A percentile compares a stretch with the other conserved stretches of the same genome.
Evolutionary conservation across 1,140 invertebrate genomes (phyloP).

Genomic region (Thaumetopoea pityocampa): DNA sequence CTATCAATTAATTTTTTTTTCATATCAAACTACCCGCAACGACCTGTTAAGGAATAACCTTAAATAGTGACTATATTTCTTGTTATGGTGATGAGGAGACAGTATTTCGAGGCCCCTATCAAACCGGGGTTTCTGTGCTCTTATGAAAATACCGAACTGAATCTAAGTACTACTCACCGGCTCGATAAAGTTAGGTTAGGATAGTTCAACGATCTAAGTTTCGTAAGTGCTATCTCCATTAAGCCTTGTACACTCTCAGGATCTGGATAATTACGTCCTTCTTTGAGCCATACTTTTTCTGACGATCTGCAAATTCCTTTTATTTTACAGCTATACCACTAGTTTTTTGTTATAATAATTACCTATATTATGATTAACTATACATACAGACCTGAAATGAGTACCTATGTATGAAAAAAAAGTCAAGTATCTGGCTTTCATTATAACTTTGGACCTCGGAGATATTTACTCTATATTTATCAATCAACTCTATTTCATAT

Average conservation of each 20-base stretch:
- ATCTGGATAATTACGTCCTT: conserved; percentile 55
- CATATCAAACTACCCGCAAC: no score
- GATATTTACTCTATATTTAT: no score
- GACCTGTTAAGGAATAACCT: no score
- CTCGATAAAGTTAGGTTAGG: conserved; percentile 78
- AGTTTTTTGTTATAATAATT: conserved; percentile 1
- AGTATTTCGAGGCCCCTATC: no score
- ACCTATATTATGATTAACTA: conserved; percentile 9
- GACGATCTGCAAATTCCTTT: conserved; percentile 39
- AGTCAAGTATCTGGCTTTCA: conserved; percentile 78
- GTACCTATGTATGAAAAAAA: conserved; percentile 80
- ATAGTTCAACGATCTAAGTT: conserved; percentile 66
- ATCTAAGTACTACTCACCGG: no score
- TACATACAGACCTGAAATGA: conserved; percentile 72
- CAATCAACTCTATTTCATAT: no score
- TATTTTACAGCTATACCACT: not conserved
- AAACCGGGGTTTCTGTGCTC: no score
- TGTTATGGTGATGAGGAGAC: no score
- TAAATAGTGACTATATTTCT: no score
- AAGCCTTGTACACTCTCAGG: conserved; percentile 80
- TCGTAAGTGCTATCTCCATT: conserved; percentile 77
- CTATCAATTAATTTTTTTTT: no score
- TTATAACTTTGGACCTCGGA: no score
- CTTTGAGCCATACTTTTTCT: conserved; percentile 57
- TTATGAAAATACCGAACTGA: no score